phyloP scores from a whole-genome alignment of 2,888 invertebrate genomes.

The Conomelus anceps region DNA sequence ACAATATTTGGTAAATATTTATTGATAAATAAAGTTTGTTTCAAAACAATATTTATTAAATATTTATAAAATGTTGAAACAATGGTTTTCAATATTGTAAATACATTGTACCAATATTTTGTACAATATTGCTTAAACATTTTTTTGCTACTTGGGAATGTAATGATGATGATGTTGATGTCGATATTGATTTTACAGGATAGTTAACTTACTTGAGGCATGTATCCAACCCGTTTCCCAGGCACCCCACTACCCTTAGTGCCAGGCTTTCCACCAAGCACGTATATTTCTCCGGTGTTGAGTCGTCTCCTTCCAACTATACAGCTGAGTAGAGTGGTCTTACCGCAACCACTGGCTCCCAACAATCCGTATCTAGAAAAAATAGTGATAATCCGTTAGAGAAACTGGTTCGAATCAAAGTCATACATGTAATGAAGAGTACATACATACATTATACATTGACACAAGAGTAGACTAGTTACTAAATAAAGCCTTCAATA shows the following conservation, averaged over 20 bases:
- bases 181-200: no score
- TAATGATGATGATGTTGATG: no score
- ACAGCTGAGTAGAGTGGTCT: constrained; percentile 87
- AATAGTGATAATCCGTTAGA: constrained; percentile 13
- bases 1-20: no score
- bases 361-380: constrained; percentile 78
- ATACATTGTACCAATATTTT: no score
- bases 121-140: no score
- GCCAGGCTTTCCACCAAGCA: constrained; percentile 84
- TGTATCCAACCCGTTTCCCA: constrained; percentile 91
- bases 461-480: not conserved
- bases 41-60: no score
- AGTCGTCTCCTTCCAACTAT: constrained; percentile 82
- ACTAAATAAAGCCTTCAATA: not conserved
- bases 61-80: no score
- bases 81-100: no score
- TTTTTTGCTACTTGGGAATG: no score
- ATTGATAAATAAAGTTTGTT: no score
- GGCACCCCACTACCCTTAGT: constrained; percentile 83
- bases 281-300: constrained; percentile 82
- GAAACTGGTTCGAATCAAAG: not conserved
- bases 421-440: no score
- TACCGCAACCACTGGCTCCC: constrained; percentile 95
- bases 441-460: no score
- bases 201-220: constrained; percentile 60